phyloP scores from a whole-genome alignment of 1,140 invertebrate genomes.

The Heliconius hewitsoni region DNA sequence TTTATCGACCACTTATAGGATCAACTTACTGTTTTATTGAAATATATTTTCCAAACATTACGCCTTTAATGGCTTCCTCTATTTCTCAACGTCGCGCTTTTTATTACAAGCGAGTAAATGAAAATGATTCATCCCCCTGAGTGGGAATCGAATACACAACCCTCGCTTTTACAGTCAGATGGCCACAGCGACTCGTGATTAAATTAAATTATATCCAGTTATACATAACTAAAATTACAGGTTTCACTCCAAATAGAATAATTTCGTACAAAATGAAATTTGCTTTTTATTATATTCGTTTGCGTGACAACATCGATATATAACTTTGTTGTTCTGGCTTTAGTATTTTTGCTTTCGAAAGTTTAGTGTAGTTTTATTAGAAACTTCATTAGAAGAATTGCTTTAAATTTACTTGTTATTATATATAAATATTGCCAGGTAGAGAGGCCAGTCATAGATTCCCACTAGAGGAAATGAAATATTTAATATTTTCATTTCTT shows the following conservation, averaged over 20 bases:
- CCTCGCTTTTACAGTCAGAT: not conserved
- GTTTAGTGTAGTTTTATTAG: not conserved
- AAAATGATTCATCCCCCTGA: not conserved
- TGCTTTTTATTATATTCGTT: not conserved
- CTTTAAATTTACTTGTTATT: not conserved
- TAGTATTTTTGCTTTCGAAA: not conserved
- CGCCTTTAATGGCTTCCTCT: too few relatives aligned
- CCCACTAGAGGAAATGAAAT: too few relatives aligned
- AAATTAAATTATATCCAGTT: not conserved
- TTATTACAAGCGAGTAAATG: too few relatives aligned
- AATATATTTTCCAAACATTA: too few relatives aligned
- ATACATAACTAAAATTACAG: not conserved
- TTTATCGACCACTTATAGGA: too few relatives aligned
- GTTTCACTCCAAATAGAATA: not conserved
- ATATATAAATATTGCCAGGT: not conserved
- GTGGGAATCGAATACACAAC: not conserved
- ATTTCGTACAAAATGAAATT: not conserved
- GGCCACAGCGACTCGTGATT: not conserved
- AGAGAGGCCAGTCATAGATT: too few relatives aligned
- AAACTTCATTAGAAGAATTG: conserved; percentile 2
- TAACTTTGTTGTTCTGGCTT: not conserved
- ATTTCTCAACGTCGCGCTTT: too few relatives aligned
- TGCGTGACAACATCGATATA: not conserved
- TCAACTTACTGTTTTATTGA: too few relatives aligned
- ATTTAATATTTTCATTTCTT: too few relatives aligned